phyloP scores from a whole-genome alignment of 2,797 vertebrate species.

The Bradypodion ventrale region DNA sequence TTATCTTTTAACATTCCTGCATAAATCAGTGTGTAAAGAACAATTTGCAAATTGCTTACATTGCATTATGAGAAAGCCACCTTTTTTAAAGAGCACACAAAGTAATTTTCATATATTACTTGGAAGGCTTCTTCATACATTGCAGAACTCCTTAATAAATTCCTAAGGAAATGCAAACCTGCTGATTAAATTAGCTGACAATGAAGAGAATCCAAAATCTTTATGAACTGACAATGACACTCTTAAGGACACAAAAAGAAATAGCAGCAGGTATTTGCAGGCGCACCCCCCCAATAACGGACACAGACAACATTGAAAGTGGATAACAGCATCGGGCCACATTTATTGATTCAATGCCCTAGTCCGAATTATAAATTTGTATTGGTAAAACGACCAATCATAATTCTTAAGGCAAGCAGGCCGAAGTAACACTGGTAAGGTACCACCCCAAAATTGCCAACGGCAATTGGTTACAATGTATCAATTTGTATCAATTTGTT shows the following conservation, averaged over 20 bases:
- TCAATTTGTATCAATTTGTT: no score
- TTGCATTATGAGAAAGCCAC: background rate
- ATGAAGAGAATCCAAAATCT: constrained; percentile 15
- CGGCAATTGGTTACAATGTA: no score
- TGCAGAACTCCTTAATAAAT: constrained; percentile 19
- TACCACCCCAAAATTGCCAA: no score
- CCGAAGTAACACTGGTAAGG: no score
- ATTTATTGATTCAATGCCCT: no score
- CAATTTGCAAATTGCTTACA: constrained; percentile 7
- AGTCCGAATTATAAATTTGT: no score
- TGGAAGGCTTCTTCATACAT: background rate
- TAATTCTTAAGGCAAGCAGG: no score
- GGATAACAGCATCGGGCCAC: no score
- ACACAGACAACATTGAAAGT: no score
- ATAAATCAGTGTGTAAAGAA: constrained; percentile 7
- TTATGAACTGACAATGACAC: constrained; percentile 35
- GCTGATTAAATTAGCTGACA: constrained; percentile 21
- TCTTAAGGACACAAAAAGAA: background rate
- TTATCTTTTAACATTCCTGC: background rate
- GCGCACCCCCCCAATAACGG: no score
- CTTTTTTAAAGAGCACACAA: background rate
- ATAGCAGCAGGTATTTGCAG: background rate
- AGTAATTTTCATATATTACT: constrained; percentile 12
- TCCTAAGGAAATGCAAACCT: constrained; percentile 20
- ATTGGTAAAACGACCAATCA: no score